Conservation (phyloP, 2,113 vertebrate genomes). For the Pteropus alecto region DNA sequence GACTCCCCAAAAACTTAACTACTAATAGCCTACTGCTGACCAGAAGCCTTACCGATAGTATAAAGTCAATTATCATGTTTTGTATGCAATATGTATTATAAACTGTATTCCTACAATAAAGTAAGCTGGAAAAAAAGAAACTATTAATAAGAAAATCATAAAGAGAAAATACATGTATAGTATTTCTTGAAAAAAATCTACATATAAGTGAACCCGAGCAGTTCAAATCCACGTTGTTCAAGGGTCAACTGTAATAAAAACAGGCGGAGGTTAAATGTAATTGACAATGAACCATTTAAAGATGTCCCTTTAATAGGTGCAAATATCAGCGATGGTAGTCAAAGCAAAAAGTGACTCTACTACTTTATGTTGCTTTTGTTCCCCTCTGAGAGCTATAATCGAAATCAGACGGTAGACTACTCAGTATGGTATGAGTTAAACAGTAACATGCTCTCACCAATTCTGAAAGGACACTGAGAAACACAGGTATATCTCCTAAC, state of each 20-base stretch:
- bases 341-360: neutral
- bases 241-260: neutral
- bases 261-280: neutral
- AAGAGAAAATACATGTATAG: neutral
- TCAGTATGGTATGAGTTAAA: neutral
- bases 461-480: neutral
- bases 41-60: neutral
- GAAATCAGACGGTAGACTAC: neutral
- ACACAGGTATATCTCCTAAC: accelerated
- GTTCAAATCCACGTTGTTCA: neutral
- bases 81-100: neutral
- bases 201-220: neutral
- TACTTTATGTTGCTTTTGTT: neutral
- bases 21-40: neutral
- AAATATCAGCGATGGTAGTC: neutral
- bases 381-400: neutral
- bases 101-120: neutral
- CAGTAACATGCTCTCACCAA: neutral
- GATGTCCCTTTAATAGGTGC: neutral
- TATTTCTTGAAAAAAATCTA: neutral
- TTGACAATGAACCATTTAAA: neutral
- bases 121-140: neutral
- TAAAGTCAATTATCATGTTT: neutral
- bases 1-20: neutral
- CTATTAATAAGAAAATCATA: neutral